Evolutionary conservation across 2,113 vertebrate genomes (phyloP).

Genomic region (Cervus canadensis): DNA sequence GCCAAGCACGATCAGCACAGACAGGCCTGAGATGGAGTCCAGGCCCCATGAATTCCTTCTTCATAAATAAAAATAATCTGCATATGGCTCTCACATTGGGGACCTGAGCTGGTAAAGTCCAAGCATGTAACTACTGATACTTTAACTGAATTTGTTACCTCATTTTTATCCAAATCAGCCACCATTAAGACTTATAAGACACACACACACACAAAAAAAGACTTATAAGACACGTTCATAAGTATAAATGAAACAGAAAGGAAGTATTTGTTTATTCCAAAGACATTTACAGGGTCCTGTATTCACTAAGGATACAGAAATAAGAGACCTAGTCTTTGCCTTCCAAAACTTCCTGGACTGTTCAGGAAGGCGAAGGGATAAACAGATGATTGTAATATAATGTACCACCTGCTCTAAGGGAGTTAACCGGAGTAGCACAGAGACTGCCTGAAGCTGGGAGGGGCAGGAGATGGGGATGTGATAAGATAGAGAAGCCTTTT

Average conservation of each 20-base stretch:
- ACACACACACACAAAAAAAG: neutral
- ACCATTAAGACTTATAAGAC: neutral
- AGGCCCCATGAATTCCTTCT: no score
- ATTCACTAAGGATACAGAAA: neutral
- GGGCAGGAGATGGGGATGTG: neutral
- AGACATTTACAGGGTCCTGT: neutral
- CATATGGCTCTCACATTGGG: neutral
- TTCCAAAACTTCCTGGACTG: neutral
- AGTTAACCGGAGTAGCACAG: neutral
- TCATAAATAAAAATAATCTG: neutral
- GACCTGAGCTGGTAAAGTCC: neutral
- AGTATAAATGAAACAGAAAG: neutral
- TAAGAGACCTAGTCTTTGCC: neutral
- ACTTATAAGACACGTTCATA: neutral
- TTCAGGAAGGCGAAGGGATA: neutral
- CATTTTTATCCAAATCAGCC: neutral
- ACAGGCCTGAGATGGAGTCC: no score
- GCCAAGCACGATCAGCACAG: no score
- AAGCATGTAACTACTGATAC: neutral
- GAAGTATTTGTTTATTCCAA: neutral
- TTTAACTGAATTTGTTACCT: neutral
- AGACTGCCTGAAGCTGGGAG: neutral
- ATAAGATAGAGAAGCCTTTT: neutral
- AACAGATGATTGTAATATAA: neutral
- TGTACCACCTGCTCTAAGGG: neutral